These are phyloP conservation scores for Garra rufa DNA, from an alignment of 2,113 vertebrate species.

Conservation along the genomic window DNA sequence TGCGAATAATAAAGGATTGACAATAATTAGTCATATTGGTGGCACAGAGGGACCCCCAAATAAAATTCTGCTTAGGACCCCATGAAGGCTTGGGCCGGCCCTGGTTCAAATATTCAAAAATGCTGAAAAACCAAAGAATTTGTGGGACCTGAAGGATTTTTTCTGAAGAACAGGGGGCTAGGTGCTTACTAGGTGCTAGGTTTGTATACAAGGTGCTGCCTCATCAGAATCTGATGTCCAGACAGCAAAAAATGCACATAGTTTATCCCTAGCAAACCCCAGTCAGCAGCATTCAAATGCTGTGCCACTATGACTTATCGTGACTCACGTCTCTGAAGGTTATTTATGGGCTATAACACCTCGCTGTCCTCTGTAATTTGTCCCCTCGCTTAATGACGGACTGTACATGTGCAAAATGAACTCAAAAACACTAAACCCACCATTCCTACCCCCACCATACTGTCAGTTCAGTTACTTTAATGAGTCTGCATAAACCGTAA, in stretches of 20 bases:
- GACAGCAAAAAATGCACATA: constrained; percentile 8
- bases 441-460: background rate
- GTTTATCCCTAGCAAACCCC: constrained; percentile 5
- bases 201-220: constrained; percentile 31
- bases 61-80: no score
- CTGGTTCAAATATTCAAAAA: no score
- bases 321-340: constrained; percentile 47
- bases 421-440: background rate
- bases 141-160: no score
- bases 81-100: no score
- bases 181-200: no score
- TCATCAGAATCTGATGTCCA: constrained; percentile 37
- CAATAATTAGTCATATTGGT: no score
- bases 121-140: no score
- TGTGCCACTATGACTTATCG: background rate
- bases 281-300: constrained; percentile 24
- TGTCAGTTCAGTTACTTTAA: constrained; percentile 10
- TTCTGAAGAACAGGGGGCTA: no score
- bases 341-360: constrained; percentile 30
- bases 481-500: background rate
- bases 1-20: no score
- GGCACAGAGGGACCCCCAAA: no score
- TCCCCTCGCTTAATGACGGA: constrained; percentile 38
- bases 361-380: constrained; percentile 33
- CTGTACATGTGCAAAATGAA: constrained; percentile 20